phyloP scores from a whole-genome alignment of 2,888 invertebrate genomes.

The Ochropacha duplaris region DNA sequence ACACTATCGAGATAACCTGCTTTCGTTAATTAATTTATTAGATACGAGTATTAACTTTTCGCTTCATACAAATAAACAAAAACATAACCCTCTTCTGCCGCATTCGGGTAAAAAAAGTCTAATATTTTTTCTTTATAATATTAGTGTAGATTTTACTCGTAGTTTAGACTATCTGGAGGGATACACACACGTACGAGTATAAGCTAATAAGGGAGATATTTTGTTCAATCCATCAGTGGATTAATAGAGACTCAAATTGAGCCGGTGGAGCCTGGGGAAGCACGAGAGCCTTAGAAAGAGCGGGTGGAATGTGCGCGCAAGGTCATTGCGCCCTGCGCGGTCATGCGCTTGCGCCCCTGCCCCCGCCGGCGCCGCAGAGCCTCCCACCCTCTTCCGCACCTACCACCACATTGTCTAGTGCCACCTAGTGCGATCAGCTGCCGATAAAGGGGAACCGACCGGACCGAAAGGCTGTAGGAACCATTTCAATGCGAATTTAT shows the following conservation, averaged over 20 bases:
- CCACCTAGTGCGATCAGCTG: constrained; percentile 77
- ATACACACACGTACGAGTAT: neutral
- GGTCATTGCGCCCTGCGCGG: constrained; percentile 83
- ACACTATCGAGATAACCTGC: neutral
- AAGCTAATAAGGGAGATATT: neutral
- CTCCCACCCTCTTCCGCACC: constrained; percentile 40
- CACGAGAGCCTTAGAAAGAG: constrained; percentile 68
- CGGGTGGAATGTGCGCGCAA: constrained; percentile 78
- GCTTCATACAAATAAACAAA: too few species aligned
- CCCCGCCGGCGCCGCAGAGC: constrained; percentile 35
- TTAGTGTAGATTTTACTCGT: too few species aligned
- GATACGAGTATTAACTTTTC: too few species aligned
- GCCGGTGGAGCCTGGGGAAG: constrained; percentile 57
- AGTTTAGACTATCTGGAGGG: neutral
- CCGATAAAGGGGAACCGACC: constrained; percentile 76
- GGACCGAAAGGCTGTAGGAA: constrained; percentile 68
- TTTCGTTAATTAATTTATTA: neutral
- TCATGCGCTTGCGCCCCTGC: constrained; percentile 72
- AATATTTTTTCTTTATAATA: too few species aligned
- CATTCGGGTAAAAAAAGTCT: too few species aligned
- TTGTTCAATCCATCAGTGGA: constrained; percentile 28
- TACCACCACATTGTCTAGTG: constrained; percentile 74
- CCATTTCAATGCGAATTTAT: constrained; percentile 72
- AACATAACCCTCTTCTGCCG: too few species aligned
- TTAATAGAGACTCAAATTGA: constrained; percentile 59